Evolutionary conservation across 2,888 invertebrate species (phyloP).

Genomic region (Dasypolia templi): DNA sequence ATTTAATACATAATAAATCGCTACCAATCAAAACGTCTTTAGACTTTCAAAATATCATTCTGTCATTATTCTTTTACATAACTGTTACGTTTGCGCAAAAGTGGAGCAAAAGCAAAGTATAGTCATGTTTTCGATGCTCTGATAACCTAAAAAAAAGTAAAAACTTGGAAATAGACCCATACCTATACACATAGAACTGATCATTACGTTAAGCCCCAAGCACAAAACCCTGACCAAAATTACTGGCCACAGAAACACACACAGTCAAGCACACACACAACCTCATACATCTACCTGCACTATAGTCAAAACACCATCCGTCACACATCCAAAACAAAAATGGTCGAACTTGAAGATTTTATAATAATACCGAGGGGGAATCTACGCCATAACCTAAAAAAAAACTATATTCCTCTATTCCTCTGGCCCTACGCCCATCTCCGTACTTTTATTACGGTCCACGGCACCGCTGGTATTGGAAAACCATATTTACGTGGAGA

Average conservation of each 20-base stretch:
- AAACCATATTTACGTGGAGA: slow-evolving; percentile 49
- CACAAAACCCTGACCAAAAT: slow-evolving; percentile 69
- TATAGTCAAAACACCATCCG: slow-evolving; percentile 83
- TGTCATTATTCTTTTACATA: slow-evolving; percentile 14
- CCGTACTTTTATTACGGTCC: slow-evolving; percentile 82
- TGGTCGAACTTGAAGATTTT: slow-evolving; percentile 87
- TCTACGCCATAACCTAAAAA: slow-evolving; percentile 76
- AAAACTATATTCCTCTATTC: slow-evolving; percentile 82
- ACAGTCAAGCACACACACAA: slow-evolving; percentile 50
- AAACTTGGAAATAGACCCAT: slow-evolving; percentile 22
- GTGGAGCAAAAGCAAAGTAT: slow-evolving; percentile 18
- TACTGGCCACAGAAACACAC: slow-evolving; percentile 64
- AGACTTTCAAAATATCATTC: slow-evolving; percentile 32
- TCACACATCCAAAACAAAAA: slow-evolving; percentile 83
- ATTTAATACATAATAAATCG: slow-evolving; percentile 37
- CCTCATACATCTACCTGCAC: slow-evolving; percentile 56
- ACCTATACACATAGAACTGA: slow-evolving; percentile 48
- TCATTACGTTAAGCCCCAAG: slow-evolving; percentile 69
- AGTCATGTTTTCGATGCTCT: slow-evolving; percentile 23
- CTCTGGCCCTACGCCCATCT: slow-evolving; percentile 83
- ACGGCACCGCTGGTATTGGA: slow-evolving; percentile 44
- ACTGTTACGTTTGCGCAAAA: slow-evolving; percentile 13
- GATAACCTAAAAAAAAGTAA: slow-evolving; percentile 48
- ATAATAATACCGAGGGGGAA: slow-evolving; percentile 86
- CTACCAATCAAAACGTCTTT: slow-evolving; percentile 37